These are phyloP conservation scores for Latrodectus elegans DNA, from an alignment of 2,888 invertebrate species.

Conservation along the genomic window DNA sequence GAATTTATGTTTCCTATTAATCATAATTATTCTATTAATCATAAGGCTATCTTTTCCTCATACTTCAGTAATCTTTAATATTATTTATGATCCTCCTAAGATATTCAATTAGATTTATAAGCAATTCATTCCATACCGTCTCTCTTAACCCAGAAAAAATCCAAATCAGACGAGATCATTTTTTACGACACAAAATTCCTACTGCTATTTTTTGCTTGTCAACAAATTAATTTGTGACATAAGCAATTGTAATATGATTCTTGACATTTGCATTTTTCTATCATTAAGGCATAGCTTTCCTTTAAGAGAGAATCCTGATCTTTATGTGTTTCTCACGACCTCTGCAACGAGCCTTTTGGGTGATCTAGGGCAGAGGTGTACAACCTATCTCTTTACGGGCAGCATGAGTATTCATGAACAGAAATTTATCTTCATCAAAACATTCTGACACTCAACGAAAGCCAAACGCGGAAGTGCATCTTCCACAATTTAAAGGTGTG, in stretches of 20 bases:
- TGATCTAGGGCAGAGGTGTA: constrained; percentile 35
- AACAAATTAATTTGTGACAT: constrained; percentile 15
- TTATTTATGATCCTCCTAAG: too few species aligned
- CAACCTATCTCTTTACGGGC: constrained; percentile 13
- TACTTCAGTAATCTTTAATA: too few species aligned
- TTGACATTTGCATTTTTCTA: constrained; percentile 33
- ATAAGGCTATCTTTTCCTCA: too few species aligned
- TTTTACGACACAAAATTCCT: too few species aligned
- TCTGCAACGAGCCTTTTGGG: too few species aligned
- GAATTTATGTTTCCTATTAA: too few species aligned
- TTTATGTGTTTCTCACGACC: background rate
- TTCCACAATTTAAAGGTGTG: background rate
- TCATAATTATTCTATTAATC: too few species aligned
- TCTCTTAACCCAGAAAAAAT: too few species aligned
- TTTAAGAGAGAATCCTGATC: constrained; percentile 20
- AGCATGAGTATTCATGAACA: constrained; percentile 18
- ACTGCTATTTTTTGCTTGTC: too few species aligned
- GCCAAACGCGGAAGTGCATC: background rate
- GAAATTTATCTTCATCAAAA: constrained; percentile 39
- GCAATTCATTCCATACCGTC: too few species aligned
- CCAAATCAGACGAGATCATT: too few species aligned
- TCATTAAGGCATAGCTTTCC: constrained; percentile 34
- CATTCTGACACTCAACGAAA: background rate
- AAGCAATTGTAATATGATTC: constrained; percentile 6
- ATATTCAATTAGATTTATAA: too few species aligned